Base-by-base conservation (phyloP, 92 coral and sea anemone genomes). In the Ricordea florida region DNA sequence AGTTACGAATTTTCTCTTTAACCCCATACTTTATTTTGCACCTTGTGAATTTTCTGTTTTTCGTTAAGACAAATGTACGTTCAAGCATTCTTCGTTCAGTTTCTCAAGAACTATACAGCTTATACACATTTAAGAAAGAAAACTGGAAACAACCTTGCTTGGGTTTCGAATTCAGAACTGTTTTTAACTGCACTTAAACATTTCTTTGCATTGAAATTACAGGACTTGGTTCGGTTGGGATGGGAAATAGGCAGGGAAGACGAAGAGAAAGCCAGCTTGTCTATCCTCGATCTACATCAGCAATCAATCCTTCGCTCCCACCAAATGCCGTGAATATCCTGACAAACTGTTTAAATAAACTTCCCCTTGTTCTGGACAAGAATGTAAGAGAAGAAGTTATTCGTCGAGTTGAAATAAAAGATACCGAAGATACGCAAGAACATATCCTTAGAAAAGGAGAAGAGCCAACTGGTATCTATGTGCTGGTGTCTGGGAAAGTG, bases 401-500 rank as follows among this genome's bases (percentile, higher is more conserved):
- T 7, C 69, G 76, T 17, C 68, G 73, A 18, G 87, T 67, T 6
- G 90, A 57, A 23, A 67, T 58, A 10, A 24, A 59, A 0, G 53
- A 89, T 62, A 77, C 67, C n/a, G 76, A 69, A 6, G 85, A 84
- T 3, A 34, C 30, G 5, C 81, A 87, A 14, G 76, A 57, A 22
- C 13, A 41, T 38, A 38, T 91, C 7, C 25, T 91, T 2, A 57
- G 37, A 10, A 91, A 91, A 46, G 93, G 88, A 6, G 74, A 72
- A 11, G 87, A 83, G 5, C 60, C 90, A 10, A 58, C 63, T 40
- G 97, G 97, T 22, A 83, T 91, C 24, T 77, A 59, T 58, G 77
- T 91, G 25, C 82, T 91, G 5, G 73, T 84, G 59, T 87, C 93
- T 9, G 97, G 97, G 15, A 70, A 68, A 48, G 80, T 83, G 2